A percentile compares a stretch with the other conserved stretches of the same genome.
These are phyloP conservation scores for Panurus biarmicus DNA, from an alignment of 2,113 vertebrate genomes.

Conservation along the genomic window DNA sequence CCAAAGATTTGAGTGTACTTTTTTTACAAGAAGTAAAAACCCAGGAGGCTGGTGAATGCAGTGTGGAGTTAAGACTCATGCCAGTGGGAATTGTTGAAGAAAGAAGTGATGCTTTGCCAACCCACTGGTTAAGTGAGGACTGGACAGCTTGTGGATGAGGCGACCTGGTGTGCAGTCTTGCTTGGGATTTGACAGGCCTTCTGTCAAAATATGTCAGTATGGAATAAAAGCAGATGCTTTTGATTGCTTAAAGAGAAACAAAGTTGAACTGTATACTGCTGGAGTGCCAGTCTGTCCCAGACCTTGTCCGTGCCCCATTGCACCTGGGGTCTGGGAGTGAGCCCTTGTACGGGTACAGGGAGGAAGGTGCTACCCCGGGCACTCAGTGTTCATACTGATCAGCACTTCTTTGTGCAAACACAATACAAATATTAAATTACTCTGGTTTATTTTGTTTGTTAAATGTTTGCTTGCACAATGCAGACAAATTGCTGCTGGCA, in stretches of 20 bases:
- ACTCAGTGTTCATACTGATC: background rate
- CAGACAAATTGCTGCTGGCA: conserved; percentile 27
- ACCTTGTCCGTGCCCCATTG: fast-evolving
- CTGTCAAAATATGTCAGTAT: background rate
- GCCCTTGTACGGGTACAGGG: fast-evolving
- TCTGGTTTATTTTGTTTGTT: background rate
- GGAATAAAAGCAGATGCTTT: background rate
- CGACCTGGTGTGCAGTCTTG: fast-evolving
- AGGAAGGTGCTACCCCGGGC: background rate
- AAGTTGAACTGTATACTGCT: background rate
- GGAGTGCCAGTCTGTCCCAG: background rate
- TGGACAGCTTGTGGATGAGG: fast-evolving
- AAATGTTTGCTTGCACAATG: background rate
- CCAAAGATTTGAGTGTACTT: background rate
- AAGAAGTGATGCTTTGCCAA: background rate
- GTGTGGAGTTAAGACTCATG: fast-evolving
- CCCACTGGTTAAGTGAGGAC: background rate
- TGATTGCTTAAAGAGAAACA: background rate
- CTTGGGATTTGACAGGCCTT: background rate
- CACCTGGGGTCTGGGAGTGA: background rate
- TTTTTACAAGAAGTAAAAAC: background rate
- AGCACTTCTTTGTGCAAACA: background rate
- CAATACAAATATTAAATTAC: conserved; percentile 28
- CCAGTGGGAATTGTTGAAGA: background rate
- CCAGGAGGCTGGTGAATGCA: background rate